Conservation (phyloP, 2,797 vertebrate species). For the Sorex maritimensis region DNA sequence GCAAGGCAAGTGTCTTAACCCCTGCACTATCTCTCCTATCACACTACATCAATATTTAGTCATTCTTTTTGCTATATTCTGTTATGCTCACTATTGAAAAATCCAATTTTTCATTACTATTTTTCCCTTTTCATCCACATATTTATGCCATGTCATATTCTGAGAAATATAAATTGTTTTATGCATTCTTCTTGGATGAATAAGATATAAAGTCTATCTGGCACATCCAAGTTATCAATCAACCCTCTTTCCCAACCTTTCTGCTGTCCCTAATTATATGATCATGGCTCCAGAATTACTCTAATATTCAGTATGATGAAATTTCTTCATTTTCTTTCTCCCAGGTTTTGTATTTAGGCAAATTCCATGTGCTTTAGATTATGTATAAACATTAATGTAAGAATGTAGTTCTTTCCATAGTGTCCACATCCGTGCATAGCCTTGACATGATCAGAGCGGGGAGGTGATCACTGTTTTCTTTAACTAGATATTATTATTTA, state of each 20-base stretch:
- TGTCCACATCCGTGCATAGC: too few relatives aligned
- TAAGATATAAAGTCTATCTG: background rate
- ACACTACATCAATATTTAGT: too few relatives aligned
- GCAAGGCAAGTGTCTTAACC: too few relatives aligned
- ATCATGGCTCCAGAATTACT: background rate
- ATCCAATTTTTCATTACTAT: background rate
- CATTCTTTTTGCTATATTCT: background rate
- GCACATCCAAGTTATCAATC: background rate
- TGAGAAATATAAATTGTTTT: constrained; percentile 41
- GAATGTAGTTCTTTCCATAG: too few relatives aligned
- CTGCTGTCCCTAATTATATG: background rate
- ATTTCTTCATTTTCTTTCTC: background rate
- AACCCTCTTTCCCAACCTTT: background rate
- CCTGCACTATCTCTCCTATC: too few relatives aligned
- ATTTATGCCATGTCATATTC: background rate
- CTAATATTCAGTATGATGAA: background rate
- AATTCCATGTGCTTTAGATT: background rate
- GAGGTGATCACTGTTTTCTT: too few relatives aligned
- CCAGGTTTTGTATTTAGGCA: background rate
- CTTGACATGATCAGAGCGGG: too few relatives aligned
- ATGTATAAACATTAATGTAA: too few relatives aligned
- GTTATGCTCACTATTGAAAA: background rate
- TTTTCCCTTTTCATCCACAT: background rate
- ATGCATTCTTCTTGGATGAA: background rate
- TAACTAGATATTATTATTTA: too few relatives aligned